Percentiles rank a stretch among this genome's conserved stretches.
These are phyloP conservation scores for Litoditis marina DNA, from an alignment of 2,888 invertebrate species.

Conservation along the genomic window DNA sequence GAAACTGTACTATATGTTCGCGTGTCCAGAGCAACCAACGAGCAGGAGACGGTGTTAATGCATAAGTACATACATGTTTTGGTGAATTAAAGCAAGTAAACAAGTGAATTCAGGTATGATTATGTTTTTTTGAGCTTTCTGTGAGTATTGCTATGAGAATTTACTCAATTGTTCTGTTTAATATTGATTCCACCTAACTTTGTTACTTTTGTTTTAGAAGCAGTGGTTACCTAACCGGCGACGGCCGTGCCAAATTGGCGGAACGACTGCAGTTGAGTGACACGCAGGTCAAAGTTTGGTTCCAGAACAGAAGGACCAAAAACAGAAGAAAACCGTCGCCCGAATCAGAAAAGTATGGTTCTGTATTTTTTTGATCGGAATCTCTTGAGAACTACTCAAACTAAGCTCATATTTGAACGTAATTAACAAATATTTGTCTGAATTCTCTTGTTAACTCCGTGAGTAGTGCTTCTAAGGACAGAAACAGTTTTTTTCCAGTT, in stretches of 20 bases:
- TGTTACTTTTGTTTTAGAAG: background rate
- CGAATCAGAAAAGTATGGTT: constrained; percentile 11
- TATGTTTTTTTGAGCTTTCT: background rate
- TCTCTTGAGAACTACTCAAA: too few species aligned
- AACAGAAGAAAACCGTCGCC: constrained; percentile 28
- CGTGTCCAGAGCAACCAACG: background rate
- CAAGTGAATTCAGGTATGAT: background rate
- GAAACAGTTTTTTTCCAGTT: too few species aligned
- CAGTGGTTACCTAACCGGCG: constrained; percentile 46
- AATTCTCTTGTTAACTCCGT: too few species aligned
- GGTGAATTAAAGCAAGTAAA: background rate
- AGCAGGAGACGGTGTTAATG: background rate
- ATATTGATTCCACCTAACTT: background rate
- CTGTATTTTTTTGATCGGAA: too few species aligned
- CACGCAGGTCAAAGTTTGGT: constrained; percentile 58
- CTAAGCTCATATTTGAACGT: too few species aligned
- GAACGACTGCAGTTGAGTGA: constrained; percentile 41
- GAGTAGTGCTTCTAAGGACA: too few species aligned
- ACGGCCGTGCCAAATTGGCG: constrained; percentile 40
- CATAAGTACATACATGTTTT: too few species aligned
- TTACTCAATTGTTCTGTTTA: background rate
- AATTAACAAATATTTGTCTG: too few species aligned
- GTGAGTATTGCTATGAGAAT: background rate
- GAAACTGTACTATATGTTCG: too few species aligned
- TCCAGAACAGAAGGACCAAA: constrained; percentile 54